These are phyloP conservation scores for Cabera pusaria DNA, from an alignment of 2,888 invertebrate species.

Conservation along the genomic window DNA sequence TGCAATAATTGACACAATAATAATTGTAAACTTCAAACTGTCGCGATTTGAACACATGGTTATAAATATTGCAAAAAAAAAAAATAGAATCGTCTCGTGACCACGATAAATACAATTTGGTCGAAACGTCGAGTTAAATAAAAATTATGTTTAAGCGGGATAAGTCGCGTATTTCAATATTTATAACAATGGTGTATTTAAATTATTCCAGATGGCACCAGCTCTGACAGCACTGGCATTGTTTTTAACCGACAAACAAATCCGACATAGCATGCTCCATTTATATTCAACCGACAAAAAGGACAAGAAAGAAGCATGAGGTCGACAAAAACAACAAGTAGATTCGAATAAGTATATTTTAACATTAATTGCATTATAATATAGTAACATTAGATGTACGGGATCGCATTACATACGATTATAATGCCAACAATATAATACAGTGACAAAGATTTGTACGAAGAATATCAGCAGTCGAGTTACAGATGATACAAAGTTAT, in stretches of 20 bases:
- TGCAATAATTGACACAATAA: too few species aligned
- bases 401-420: conserved; percentile 62
- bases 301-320: conserved; percentile 32
- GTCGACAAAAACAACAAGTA: conserved; percentile 1
- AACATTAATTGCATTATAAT: conserved; percentile 38
- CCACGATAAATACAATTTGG: too few species aligned
- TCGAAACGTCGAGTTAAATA: too few species aligned
- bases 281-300: conserved; percentile 14
- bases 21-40: too few species aligned
- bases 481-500: conserved; percentile 46
- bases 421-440: conserved; percentile 59
- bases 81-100: too few species aligned
- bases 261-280: conserved; percentile 46
- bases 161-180: too few species aligned
- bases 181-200: too few species aligned
- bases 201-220: conserved; percentile 50
- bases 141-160: too few species aligned
- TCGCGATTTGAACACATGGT: too few species aligned
- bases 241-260: conserved; percentile 42
- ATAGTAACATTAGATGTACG: conserved; percentile 53
- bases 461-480: conserved; percentile 64
- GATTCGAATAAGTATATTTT: conserved; percentile 34
- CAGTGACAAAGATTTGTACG: conserved; percentile 69
- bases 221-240: conserved; percentile 43
- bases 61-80: too few species aligned